Evolutionary conservation across 53 echinoderm and acorn worm genomes (phyloP).

Genomic region (Apostichopus leukothele): DNA sequence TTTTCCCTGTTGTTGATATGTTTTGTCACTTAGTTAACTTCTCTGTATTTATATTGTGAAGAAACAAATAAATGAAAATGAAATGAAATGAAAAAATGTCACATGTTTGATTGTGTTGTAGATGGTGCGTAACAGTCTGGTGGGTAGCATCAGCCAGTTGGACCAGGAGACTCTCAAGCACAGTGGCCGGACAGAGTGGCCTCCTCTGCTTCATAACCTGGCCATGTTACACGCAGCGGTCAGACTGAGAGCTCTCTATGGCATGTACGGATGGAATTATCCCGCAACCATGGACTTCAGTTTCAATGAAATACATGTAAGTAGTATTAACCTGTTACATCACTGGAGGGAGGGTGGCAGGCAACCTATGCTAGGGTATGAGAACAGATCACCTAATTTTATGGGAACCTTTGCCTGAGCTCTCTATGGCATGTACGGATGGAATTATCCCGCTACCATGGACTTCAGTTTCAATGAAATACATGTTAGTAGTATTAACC

Average conservation of each 20-base stretch:
- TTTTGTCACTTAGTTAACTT: too few relatives aligned
- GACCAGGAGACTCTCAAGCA: slow-evolving; percentile 79
- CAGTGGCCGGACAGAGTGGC: slow-evolving; percentile 81
- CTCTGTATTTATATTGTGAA: too few relatives aligned
- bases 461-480: slow-evolving; percentile 89
- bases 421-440: slow-evolving; percentile 62
- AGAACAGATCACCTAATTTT: too few relatives aligned
- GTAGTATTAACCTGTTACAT: slow-evolving; percentile 20
- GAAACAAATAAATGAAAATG: too few relatives aligned
- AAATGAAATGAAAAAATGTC: slow-evolving; percentile 29
- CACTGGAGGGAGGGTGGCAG: too few relatives aligned
- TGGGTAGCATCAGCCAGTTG: slow-evolving; percentile 63
- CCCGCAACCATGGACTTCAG: slow-evolving; percentile 87
- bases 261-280: slow-evolving; percentile 88
- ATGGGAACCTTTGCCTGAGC: too few relatives aligned
- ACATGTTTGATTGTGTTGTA: slow-evolving; percentile 15
- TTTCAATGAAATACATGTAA: slow-evolving; percentile 81
- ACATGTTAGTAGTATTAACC: slow-evolving; percentile 58
- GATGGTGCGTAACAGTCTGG: slow-evolving; percentile 81
- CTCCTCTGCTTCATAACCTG: slow-evolving; percentile 86
- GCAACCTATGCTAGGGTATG: too few relatives aligned
- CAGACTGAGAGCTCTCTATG: slow-evolving; percentile 78
- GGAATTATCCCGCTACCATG: slow-evolving; percentile 87
- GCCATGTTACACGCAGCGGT: slow-evolving; percentile 92
- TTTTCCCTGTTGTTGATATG: too few relatives aligned